phyloP scores from a whole-genome alignment of 2,113 vertebrate genomes.

The Nansenia antarctica region DNA sequence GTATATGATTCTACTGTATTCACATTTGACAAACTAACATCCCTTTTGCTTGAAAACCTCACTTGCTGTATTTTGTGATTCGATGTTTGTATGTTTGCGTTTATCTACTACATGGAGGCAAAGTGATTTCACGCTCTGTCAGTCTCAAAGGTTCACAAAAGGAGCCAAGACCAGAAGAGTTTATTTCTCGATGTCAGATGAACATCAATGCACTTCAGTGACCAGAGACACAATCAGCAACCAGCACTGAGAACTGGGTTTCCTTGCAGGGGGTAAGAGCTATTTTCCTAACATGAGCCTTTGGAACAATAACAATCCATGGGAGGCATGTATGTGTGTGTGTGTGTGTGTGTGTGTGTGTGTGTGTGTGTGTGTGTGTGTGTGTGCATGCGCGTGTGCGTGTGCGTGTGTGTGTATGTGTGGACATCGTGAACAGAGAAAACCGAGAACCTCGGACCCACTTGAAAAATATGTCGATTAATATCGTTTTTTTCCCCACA shows the following conservation, averaged over 20 bases:
- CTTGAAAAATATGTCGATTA: no score
- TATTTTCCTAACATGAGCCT: slow-evolving; percentile 16
- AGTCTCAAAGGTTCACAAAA: no score
- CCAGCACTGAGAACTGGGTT: not conserved
- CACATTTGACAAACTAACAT: not conserved
- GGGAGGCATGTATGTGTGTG: slow-evolving; percentile 1
- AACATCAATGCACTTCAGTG: no score
- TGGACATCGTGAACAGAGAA: no score
- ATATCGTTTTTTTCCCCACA: no score
- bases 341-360: not conserved
- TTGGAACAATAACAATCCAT: slow-evolving; percentile 12
- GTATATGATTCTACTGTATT: not conserved
- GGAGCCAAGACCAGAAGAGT: no score
- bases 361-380: not conserved
- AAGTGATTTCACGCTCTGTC: not conserved
- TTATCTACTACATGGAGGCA: not conserved
- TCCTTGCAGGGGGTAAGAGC: slow-evolving; percentile 15
- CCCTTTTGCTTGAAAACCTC: not conserved
- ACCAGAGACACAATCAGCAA: not conserved
- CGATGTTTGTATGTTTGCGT: not conserved
- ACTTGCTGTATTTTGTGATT: not conserved
- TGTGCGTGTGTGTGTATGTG: no score
- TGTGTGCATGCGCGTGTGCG: not conserved
- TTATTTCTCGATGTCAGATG: not conserved
- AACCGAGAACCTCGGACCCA: no score